Base-by-base conservation (phyloP, 2,113 vertebrate species). In the Psophia crepitans region DNA sequence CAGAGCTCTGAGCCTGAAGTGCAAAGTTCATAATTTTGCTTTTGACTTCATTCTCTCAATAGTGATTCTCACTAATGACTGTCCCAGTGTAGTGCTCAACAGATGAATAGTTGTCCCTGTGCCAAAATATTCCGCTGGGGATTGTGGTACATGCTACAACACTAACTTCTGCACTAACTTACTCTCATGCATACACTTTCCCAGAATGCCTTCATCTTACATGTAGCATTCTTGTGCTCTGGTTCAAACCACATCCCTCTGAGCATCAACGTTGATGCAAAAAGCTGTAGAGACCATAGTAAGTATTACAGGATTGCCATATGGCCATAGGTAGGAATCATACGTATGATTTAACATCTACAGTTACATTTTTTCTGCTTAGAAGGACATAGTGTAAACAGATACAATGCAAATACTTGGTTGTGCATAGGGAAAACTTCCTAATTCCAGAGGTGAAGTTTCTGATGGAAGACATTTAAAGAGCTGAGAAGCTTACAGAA, bases 11-110 rank as follows among this genome's bases (percentile, higher is more conserved):
- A 81, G 84, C 8, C 91, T 66, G 27, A 92, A 94, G 78, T 75
- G 66, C 82, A 94, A 97, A 96, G 81, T 92, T 97, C 94, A 88
- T n/a, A 9, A 44, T 39, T 92, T 84, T 91, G 37, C 71, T 75
- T 83, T 90, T 87, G 71, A 71, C 56, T 89, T 77, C n/a, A 41
- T 88, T 63, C 41, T 77, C 27, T 89, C 49, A 56, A 39, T 35
- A 8, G 37, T 63, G 24, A 78, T 75, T 82, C 53, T 76, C 75
- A 33, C 46, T 77, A 37, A 69, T 77, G 66, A 90, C 75, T 88
- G 49, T 73, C 70, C 28, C 60, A 85, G 18, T 49, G 37, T 88
- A 80, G 35, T 41, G 49, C 49, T 88, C 71, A 74, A 41, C 41
- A 90, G 49, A 87, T 86, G 90, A 93, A 81, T 23, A 90, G 68